Percentiles rank a stretch among this genome's conserved stretches.
These are phyloP conservation scores for Glossosoma conforme DNA, from an alignment of 1,140 invertebrate genomes.

Conservation along the genomic window DNA sequence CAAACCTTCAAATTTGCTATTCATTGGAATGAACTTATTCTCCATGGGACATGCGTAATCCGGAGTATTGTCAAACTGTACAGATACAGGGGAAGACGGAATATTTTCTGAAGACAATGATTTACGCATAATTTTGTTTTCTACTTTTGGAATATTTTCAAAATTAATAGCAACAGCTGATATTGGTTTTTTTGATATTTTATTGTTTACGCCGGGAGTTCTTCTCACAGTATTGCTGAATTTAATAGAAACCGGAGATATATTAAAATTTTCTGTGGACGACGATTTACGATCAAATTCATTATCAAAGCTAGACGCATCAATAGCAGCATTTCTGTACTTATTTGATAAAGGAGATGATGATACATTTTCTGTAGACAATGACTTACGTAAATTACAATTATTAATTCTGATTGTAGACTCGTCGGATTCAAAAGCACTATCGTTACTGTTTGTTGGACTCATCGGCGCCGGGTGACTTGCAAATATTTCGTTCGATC, in stretches of 20 bases:
- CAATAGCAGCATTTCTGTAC: no score
- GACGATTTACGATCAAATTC: no score
- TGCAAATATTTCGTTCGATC: conserved; percentile 17
- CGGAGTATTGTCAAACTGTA: neutral
- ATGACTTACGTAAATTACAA: conserved; percentile 34
- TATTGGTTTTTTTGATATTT: no score
- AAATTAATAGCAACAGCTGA: no score
- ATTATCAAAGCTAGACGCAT: no score
- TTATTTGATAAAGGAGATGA: conserved; percentile 32
- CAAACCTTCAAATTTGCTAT: conserved; percentile 1
- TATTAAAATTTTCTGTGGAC: no score
- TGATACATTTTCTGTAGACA: conserved; percentile 32
- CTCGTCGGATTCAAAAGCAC: conserved; percentile 29
- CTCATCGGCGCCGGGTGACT: neutral
- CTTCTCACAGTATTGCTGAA: no score
- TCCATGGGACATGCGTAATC: neutral
- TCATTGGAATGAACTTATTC: conserved; percentile 11
- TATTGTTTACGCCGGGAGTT: no score
- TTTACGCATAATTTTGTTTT: conserved; percentile 42
- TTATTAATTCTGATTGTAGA: conserved; percentile 30
- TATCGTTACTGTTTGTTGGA: conserved; percentile 16
- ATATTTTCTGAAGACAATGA: no score
- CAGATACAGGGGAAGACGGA: no score
- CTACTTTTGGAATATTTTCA: no score
- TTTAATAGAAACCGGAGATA: no score